These are phyloP conservation scores for Patagioenas fasciata DNA, from an alignment of 2,113 vertebrate genomes.

Conservation along the genomic window DNA sequence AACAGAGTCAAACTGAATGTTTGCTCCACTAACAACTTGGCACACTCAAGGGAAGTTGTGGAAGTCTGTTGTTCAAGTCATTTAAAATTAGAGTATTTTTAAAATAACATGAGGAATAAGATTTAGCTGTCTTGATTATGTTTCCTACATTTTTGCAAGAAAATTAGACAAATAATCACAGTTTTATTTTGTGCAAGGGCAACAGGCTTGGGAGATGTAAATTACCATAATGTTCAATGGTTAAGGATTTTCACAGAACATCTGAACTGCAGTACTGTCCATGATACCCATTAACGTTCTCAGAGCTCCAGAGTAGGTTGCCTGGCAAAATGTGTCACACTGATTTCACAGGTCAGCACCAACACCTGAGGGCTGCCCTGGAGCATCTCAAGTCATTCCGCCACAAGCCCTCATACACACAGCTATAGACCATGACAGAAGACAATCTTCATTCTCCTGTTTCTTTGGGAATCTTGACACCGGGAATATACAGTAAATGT, in stretches of 20 bases:
- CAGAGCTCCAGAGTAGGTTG: neutral
- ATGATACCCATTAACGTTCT: neutral
- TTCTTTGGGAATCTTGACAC: neutral
- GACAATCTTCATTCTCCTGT: neutral
- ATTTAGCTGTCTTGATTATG: neutral
- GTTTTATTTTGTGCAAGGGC: neutral
- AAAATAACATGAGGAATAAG: neutral
- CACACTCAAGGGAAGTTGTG: constrained; percentile 17
- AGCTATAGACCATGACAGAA: neutral
- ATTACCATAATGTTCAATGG: neutral
- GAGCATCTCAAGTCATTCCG: neutral
- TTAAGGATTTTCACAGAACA: neutral
- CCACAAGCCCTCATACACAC: neutral
- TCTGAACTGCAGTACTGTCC: neutral
- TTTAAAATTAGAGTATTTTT: constrained; percentile 19
- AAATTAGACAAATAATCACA: neutral
- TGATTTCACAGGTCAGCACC: neutral
- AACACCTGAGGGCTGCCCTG: neutral
- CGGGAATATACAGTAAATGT: neutral
- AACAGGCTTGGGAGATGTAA: neutral
- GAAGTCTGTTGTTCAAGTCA: constrained; percentile 23
- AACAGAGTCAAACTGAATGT: neutral
- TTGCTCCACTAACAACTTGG: constrained; percentile 35
- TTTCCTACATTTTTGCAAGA: neutral
- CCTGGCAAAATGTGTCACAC: neutral